These are phyloP conservation scores for Epirrhoe tristata DNA, from an alignment of 2,888 invertebrate genomes.

Conservation along the genomic window DNA sequence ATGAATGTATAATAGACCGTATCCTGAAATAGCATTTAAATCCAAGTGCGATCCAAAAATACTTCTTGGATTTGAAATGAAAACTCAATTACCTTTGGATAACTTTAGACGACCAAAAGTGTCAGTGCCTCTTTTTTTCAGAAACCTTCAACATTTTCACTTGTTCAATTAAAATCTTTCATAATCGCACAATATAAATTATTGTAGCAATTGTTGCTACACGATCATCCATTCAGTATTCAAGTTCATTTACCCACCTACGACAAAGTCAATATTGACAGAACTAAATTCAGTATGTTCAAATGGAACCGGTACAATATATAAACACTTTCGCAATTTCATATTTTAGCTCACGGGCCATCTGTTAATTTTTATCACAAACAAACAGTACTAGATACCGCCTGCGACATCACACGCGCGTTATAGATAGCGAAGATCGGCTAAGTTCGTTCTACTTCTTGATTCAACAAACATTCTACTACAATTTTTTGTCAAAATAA, in stretches of 20 bases:
- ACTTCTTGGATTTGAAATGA: too few species aligned
- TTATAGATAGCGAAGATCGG: neutral
- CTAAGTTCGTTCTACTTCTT: neutral
- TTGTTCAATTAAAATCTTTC: slow-evolving; percentile 10
- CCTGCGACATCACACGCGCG: neutral
- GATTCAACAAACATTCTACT: neutral
- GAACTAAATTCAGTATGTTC: slow-evolving; percentile 47
- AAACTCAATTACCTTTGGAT: too few species aligned
- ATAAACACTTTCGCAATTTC: slow-evolving; percentile 62
- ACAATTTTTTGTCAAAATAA: neutral
- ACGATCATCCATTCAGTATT: neutral
- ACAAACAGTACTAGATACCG: slow-evolving; percentile 52
- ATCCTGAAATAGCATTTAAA: too few species aligned
- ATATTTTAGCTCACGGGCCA: slow-evolving; percentile 55
- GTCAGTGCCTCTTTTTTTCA: neutral
- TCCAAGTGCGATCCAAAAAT: too few species aligned
- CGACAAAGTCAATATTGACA: slow-evolving; percentile 48
- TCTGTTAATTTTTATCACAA: slow-evolving; percentile 80
- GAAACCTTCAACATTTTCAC: slow-evolving; percentile 7
- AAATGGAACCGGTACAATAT: slow-evolving; percentile 57
- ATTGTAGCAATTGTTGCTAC: too few species aligned
- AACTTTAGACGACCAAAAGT: too few species aligned
- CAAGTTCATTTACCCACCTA: slow-evolving; percentile 52
- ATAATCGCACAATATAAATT: slow-evolving; percentile 10
- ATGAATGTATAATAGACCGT: too few species aligned